Percentiles rank a stretch among this genome's conserved stretches.
Conservation (phyloP, 2,888 invertebrate species). For the Sarcophaga caerulescens region DNA sequence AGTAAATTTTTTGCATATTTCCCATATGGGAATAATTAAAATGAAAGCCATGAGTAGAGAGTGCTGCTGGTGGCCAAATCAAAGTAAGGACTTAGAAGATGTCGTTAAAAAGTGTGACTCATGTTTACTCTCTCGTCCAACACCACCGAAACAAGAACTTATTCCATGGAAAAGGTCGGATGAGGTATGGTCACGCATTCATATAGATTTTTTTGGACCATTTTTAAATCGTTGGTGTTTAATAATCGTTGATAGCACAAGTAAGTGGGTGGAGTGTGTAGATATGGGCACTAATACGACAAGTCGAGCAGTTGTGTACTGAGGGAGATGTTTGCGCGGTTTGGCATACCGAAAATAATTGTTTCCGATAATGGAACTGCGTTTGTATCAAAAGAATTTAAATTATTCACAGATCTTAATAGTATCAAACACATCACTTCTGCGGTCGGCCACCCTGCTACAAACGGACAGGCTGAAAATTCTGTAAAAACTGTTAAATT, state of each 20-base stretch:
- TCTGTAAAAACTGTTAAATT: slow-evolving; percentile 15
- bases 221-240: too few relatives aligned
- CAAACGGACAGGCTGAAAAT: slow-evolving; percentile 10
- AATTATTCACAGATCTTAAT: background rate
- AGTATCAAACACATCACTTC: slow-evolving; percentile 4
- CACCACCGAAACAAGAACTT: too few relatives aligned
- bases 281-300: slow-evolving; percentile 46
- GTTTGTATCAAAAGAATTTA: slow-evolving; percentile 67
- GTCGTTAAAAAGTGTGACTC: too few relatives aligned
- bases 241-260: too few relatives aligned
- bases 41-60: too few relatives aligned
- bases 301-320: slow-evolving; percentile 37
- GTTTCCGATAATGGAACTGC: slow-evolving; percentile 71
- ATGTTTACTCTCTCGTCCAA: too few relatives aligned
- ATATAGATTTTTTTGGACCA: too few relatives aligned
- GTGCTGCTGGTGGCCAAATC: too few relatives aligned
- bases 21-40: slow-evolving; percentile 60
- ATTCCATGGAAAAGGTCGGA: too few relatives aligned
- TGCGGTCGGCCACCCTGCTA: background rate
- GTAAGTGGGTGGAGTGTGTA: too few relatives aligned
- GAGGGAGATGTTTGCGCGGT: slow-evolving; percentile 70
- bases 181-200: too few relatives aligned
- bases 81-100: too few relatives aligned
- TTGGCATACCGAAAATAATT: slow-evolving; percentile 46
- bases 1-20: slow-evolving; percentile 59